Evolutionary conservation across 2,888 invertebrate genomes (phyloP), one percentile per base, ranked within the genome.

Genomic region (Desoria tigrina): DNA sequence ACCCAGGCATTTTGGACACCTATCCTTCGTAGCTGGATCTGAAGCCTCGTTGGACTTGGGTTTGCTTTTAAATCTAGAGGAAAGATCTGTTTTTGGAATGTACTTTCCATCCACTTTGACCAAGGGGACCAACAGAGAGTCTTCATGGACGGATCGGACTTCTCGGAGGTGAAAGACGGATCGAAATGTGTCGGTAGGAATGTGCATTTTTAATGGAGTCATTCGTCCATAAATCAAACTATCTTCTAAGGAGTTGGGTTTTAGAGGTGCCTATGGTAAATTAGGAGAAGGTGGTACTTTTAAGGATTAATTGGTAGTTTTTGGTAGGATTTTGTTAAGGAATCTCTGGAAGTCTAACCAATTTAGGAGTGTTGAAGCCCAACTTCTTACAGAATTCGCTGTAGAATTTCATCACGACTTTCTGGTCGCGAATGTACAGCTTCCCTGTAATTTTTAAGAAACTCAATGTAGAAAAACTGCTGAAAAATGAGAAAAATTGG

Each of bases 101-200:
- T n/a, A n/a, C 18, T n/a, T 49, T 26, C 26, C 39, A 39, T 54
- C 11, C 2, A 7, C 21, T 7, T n/a, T 14, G 21, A 18, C 21
- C 21, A 49, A 11, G 49, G 49, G 49, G 18, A 53, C 9, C 4
- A 54, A 49, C 6, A 61, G 54, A 1, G 1, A 1, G 21, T 16
- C 26, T 26, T 68, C 64, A 23, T 65, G 65, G 1, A 73, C 69
- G 11, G 68, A 66, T 0, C 68, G 65, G 27, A 74, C 63, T 56
- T 74, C 72, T n/a, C 65, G 28, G 24, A 69, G 60, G 53, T 74
- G 74, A 53, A 74, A 74, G 0, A 73, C 72, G 9, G 74, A 74
- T n/a, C 62, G 60, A 50, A 65, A 71, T 11, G 61, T 39, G 11
- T 57, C 42, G 16, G 63, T 37, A 0, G 74, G 72, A 18, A 70